phyloP scores from a whole-genome alignment of 1,140 invertebrate genomes.

The Drosophila nigromelanica region DNA sequence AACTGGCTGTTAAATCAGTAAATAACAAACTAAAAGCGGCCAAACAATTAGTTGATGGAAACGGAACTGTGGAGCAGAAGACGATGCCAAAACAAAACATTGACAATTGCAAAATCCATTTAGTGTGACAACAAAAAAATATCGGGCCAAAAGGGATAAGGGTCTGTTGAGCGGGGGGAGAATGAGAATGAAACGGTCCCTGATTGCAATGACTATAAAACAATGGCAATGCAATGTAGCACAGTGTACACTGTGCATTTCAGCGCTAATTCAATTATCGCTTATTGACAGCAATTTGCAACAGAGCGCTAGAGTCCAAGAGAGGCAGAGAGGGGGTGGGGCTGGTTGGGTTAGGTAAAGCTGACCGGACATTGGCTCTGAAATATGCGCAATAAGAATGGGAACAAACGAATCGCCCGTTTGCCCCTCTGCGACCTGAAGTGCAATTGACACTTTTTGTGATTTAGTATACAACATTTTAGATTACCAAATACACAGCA shows the following conservation, averaged over 20 bases:
- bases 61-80: neutral
- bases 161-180: neutral
- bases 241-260: constrained; percentile 63
- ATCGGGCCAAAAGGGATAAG: neutral
- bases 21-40: constrained; percentile 56
- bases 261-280: constrained; percentile 65
- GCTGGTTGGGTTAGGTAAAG: neutral
- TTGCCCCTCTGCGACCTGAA: constrained; percentile 23
- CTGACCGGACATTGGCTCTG: constrained; percentile 23
- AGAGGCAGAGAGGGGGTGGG: neutral
- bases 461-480: constrained; percentile 62
- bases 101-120: constrained; percentile 47
- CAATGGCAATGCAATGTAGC: constrained; percentile 55
- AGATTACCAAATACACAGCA: constrained; percentile 58
- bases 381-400: constrained; percentile 44
- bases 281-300: constrained; percentile 67
- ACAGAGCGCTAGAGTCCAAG: neutral
- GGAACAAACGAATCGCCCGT: constrained; percentile 9
- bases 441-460: constrained; percentile 69
- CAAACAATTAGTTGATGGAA: constrained; percentile 48
- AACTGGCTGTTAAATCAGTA: constrained; percentile 45
- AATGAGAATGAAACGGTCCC: constrained; percentile 9
- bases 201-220: constrained; percentile 50
- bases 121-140: neutral
- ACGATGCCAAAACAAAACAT: constrained; percentile 37